These are phyloP conservation scores for Leontocebus nigricollis DNA, from an alignment of 2,797 vertebrate genomes.

Conservation along the genomic window DNA sequence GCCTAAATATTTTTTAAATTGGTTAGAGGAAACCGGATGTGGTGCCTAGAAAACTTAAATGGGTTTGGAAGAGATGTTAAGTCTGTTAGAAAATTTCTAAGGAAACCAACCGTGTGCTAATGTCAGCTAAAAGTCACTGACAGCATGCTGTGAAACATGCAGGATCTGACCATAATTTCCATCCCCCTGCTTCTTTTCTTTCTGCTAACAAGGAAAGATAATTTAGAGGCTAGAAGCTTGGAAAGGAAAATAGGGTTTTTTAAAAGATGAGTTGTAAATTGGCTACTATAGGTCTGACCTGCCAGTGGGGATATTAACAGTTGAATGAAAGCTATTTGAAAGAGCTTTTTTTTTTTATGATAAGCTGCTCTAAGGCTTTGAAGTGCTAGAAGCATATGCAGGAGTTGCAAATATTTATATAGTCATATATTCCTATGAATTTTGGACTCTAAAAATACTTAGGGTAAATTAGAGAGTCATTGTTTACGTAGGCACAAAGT, in stretches of 20 bases:
- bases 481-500: background rate
- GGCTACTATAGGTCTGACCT: background rate
- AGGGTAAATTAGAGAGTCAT: background rate
- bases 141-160: constrained; percentile 38
- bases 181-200: background rate
- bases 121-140: constrained; percentile 55
- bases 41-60: constrained; percentile 41
- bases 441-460: constrained; percentile 4
- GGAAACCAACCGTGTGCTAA: constrained; percentile 46
- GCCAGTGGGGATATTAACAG: background rate
- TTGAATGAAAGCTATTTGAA: constrained; percentile 22
- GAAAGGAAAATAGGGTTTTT: constrained; percentile 8
- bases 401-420: background rate
- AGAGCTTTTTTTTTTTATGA: background rate
- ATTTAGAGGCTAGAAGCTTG: constrained; percentile 40
- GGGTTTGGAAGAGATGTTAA: background rate
- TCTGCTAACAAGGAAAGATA: constrained; percentile 40
- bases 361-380: background rate
- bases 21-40: background rate
- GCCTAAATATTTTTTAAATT: constrained; percentile 37
- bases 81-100: constrained; percentile 50
- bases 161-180: background rate
- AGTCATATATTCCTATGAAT: background rate
- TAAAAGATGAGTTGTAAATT: constrained; percentile 13
- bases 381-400: background rate